Base-by-base conservation (phyloP, 2,797 vertebrate species). In the Halcyon chelicuti region DNA sequence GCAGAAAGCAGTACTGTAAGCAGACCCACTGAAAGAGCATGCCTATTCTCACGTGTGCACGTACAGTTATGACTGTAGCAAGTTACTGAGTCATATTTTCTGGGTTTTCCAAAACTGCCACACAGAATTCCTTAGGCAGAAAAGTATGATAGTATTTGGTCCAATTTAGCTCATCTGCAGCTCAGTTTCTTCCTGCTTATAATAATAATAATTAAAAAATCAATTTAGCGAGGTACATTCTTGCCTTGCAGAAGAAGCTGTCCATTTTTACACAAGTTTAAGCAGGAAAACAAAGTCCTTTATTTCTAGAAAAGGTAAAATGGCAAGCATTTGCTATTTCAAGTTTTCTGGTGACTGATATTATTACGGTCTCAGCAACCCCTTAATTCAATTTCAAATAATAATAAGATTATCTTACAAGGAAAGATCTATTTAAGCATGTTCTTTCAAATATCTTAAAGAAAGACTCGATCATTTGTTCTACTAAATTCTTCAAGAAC, bases 401-500 rank as follows among this genome's bases (percentile, higher is more conserved):
- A 42, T 18, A 77, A 94, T 61, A 51, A 80, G 16, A 87, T 67
- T 72, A 44, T 20, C 61, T 76, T 47, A 66, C 84, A 94, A 73
- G 60, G 80, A 93, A 54, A 90, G 9, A 47, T 79, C n/a, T 46
- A 65, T 75, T 72, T 54, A 29, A 54, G 26, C 10, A 82, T 5
- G 4, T 47, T 0, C 37, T 40, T 87, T 76, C 57, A 88, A 78
- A 52, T 47, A 90, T 23, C 46, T 92, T 85, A 78, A 89, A 94
- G 87, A 92, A 46, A 70, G 42, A 73, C 12, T 91, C 29, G 57
- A 67, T 42, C 60, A 31, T 37, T 57, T 91, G 3, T 67, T 35
- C 51, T 26, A 86, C 62, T 68, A 77, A 96, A 90, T 92, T 95
- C n/a, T 63, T 94, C 57, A 79, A 35, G n/a, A 91, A 67, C 57